These are phyloP conservation scores for Heterochromis multidens DNA, from an alignment of 2,113 vertebrate genomes.

Conservation along the genomic window DNA sequence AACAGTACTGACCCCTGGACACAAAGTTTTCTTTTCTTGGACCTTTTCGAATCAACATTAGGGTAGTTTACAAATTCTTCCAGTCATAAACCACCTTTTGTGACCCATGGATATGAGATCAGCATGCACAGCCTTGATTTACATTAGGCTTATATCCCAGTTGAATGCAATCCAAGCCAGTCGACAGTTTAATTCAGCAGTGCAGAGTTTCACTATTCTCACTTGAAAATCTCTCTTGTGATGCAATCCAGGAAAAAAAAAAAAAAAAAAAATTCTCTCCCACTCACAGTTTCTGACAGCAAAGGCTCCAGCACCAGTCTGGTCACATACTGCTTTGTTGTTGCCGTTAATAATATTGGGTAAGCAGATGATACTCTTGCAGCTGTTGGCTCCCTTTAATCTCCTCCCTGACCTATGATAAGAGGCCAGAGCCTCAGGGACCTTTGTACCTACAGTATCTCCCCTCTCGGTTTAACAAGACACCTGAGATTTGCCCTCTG, in stretches of 20 bases:
- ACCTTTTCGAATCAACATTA: background rate
- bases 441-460: background rate
- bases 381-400: slow-evolving; percentile 34
- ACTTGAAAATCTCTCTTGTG: slow-evolving; percentile 3
- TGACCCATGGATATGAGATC: background rate
- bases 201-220: background rate
- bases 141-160: background rate
- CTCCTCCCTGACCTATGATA: slow-evolving; percentile 22
- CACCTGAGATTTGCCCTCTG: slow-evolving; percentile 1
- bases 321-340: slow-evolving; percentile 20
- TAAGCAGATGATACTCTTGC: slow-evolving; percentile 31
- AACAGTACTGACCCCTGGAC: background rate
- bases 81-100: background rate
- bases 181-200: background rate
- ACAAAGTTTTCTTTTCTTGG: background rate
- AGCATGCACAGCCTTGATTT: background rate
- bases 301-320: background rate
- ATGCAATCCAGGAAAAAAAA: background rate
- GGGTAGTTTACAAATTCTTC: background rate
- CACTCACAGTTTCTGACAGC: background rate
- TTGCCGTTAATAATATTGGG: slow-evolving; percentile 22
- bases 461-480: background rate
- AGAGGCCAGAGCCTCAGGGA: slow-evolving; percentile 2
- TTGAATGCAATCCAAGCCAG: background rate
- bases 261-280: background rate